Evolutionary conservation across 2,888 invertebrate genomes (phyloP).

Genomic region (Fabriciana adippe): DNA sequence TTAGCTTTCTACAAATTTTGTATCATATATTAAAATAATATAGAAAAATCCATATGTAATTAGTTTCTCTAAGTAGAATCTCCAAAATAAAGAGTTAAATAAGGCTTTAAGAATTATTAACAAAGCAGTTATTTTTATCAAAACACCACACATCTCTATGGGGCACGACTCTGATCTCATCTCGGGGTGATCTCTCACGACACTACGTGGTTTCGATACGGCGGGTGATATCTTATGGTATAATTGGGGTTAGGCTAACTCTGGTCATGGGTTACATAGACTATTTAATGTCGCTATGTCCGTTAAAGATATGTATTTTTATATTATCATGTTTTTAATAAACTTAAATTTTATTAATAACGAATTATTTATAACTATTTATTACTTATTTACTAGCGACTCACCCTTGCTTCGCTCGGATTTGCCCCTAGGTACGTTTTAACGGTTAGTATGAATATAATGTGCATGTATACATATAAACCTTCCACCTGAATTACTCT

Average conservation of each 20-base stretch:
- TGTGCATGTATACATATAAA: too few relatives aligned
- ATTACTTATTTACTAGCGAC: too few relatives aligned
- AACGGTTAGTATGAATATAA: too few relatives aligned
- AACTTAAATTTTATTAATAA: too few relatives aligned
- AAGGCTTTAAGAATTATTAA: slow-evolving; percentile 16
- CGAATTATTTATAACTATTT: too few relatives aligned
- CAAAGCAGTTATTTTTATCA: slow-evolving; percentile 30
- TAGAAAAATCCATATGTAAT: neutral
- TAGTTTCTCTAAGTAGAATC: neutral
- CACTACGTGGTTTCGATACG: slow-evolving; percentile 59
- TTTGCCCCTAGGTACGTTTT: too few relatives aligned
- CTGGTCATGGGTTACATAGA: slow-evolving; percentile 22
- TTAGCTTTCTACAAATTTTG: too few relatives aligned
- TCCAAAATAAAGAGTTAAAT: slow-evolving; percentile 8
- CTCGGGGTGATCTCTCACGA: slow-evolving; percentile 43
- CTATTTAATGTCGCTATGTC: slow-evolving; percentile 5
- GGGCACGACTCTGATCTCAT: slow-evolving; percentile 37
- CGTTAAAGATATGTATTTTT: neutral
- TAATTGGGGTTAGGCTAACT: slow-evolving; percentile 41
- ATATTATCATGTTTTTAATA: neutral
- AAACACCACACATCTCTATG: slow-evolving; percentile 36
- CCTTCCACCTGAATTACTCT: too few relatives aligned
- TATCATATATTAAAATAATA: neutral
- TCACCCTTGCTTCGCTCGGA: too few relatives aligned
- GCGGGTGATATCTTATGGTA: slow-evolving; percentile 54